These are phyloP conservation scores for Andricus curvator DNA, from an alignment of 2,888 invertebrate genomes.

Conservation along the genomic window DNA sequence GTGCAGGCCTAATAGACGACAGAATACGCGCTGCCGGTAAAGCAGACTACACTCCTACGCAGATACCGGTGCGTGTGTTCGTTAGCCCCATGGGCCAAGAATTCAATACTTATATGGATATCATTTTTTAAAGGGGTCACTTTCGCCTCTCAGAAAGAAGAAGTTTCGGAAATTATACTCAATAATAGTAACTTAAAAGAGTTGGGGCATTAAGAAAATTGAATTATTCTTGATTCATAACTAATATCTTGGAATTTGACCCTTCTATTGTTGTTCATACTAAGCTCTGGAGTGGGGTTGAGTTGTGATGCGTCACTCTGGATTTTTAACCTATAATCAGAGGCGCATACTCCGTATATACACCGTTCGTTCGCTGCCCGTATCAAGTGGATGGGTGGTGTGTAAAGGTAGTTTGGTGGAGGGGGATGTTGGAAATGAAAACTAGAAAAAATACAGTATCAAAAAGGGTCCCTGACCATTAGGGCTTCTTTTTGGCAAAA, in stretches of 20 bases:
- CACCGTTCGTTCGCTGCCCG: too few relatives aligned
- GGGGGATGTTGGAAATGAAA: not conserved
- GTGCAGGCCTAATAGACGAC: constrained; percentile 24
- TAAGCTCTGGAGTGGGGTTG: too few relatives aligned
- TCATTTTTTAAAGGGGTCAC: not conserved
- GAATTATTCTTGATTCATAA: too few relatives aligned
- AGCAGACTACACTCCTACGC: not conserved
- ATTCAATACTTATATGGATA: constrained; percentile 3
- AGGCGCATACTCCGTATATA: too few relatives aligned
- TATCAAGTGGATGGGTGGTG: too few relatives aligned
- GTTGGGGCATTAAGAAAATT: not conserved
- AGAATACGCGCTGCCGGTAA: constrained; percentile 19
- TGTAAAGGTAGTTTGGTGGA: too few relatives aligned
- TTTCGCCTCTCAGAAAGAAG: not conserved
- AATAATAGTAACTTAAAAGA: not conserved
- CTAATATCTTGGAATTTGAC: too few relatives aligned
- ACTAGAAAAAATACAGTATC: not conserved
- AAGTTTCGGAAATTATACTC: not conserved
- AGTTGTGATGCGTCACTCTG: too few relatives aligned
- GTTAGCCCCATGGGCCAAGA: not conserved
- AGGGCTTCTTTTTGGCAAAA: too few relatives aligned
- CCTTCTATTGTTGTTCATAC: not conserved
- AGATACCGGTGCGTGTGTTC: not conserved
- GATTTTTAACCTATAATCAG: too few relatives aligned
- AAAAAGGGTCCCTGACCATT: too few relatives aligned